Conservation (phyloP, 2,797 vertebrate genomes). For the Podarcis siculus region DNA sequence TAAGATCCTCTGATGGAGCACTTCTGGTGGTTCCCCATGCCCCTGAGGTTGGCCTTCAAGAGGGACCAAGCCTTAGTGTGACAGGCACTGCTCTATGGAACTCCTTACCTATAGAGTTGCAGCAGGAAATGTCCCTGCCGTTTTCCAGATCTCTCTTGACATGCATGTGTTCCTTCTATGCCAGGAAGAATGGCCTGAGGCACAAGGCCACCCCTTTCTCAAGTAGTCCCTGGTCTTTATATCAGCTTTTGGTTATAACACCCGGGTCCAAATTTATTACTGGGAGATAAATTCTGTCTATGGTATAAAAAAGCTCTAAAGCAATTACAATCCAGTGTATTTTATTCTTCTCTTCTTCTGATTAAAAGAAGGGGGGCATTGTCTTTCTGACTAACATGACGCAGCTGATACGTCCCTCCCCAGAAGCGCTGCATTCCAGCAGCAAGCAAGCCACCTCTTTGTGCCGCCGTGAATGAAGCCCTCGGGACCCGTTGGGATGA, state of each 20-base stretch:
- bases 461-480: slow-evolving; percentile 65
- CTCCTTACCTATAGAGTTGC: no score
- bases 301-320: background rate
- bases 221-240: background rate
- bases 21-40: no score
- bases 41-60: no score
- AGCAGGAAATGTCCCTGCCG: no score
- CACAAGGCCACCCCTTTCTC: no score
- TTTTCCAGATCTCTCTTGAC: no score
- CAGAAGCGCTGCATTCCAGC: slow-evolving; percentile 63
- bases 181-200: no score
- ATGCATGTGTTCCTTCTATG: no score
- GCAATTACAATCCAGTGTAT: background rate
- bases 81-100: no score
- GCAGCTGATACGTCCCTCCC: slow-evolving; percentile 51
- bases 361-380: background rate
- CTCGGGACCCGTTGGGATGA: slow-evolving; percentile 66
- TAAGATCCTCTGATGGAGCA: no score
- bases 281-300: background rate
- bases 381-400: slow-evolving; percentile 41
- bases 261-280: background rate
- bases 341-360: background rate
- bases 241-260: background rate
- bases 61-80: no score
- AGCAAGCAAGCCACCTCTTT: slow-evolving; percentile 64